phyloP scores from a whole-genome alignment of 2,888 invertebrate species.

The Xanthorhoe spadicearia region DNA sequence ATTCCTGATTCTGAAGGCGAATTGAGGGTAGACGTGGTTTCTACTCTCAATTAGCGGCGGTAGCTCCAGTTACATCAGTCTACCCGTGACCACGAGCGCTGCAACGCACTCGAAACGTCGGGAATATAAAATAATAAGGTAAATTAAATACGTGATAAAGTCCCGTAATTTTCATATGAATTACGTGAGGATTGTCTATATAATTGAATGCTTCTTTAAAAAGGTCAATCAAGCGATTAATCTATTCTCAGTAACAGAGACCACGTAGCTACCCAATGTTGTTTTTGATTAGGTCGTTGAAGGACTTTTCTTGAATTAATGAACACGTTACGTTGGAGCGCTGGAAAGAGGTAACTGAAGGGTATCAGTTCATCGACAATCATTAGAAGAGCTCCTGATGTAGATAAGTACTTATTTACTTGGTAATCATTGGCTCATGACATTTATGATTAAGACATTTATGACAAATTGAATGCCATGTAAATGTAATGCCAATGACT shows the following conservation, averaged over 20 bases:
- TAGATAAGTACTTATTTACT: not conserved
- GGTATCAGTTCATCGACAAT: not conserved
- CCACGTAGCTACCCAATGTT: conserved; percentile 4
- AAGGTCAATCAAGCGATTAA: conserved; percentile 17
- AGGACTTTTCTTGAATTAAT: not conserved
- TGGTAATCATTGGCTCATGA: not conserved
- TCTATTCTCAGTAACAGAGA: conserved; percentile 5
- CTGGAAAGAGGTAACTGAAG: not conserved
- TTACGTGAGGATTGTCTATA: not conserved
- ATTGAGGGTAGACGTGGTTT: too few species aligned
- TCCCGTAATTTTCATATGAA: too few species aligned
- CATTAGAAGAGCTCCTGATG: not conserved
- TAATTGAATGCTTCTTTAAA: not conserved
- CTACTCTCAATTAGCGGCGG: too few species aligned
- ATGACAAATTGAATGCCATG: too few species aligned
- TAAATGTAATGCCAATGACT: too few species aligned
- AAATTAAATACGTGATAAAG: too few species aligned
- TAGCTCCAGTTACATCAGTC: too few species aligned
- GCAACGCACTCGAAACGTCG: too few species aligned
- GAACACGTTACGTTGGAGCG: not conserved
- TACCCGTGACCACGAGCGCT: too few species aligned
- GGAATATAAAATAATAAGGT: too few species aligned
- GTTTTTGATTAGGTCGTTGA: conserved; percentile 4
- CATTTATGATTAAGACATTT: too few species aligned
- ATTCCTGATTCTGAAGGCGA: too few species aligned